Percentiles rank a stretch among this genome's conserved stretches.
Conservation (phyloP, 2,888 invertebrate genomes). For the Polymixis flavicincta region DNA sequence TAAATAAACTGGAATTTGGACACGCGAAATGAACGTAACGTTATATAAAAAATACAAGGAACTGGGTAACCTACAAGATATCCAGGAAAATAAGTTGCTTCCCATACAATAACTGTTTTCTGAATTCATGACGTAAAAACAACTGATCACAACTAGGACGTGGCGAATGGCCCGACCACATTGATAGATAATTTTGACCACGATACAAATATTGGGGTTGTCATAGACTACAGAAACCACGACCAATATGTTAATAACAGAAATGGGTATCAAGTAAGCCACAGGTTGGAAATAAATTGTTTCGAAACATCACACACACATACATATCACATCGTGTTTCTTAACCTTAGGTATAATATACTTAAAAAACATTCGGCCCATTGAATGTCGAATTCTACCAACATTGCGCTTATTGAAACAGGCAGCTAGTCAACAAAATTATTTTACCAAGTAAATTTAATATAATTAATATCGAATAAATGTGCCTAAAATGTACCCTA, state of each 20-base stretch:
- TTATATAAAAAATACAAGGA: background rate
- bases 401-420: background rate
- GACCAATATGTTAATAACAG: slow-evolving; percentile 17
- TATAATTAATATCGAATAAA: too few relatives aligned
- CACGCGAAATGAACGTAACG: background rate
- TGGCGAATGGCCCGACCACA: slow-evolving; percentile 10
- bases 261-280: background rate
- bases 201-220: slow-evolving; percentile 5
- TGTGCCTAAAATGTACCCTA: too few relatives aligned
- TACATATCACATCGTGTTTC: too few relatives aligned
- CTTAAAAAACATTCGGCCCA: background rate
- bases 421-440: background rate
- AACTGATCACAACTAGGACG: background rate
- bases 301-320: background rate
- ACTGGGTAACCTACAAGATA: background rate
- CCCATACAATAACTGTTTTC: background rate
- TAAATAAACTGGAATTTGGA: background rate
- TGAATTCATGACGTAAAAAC: slow-evolving; percentile 3
- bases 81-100: background rate
- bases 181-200: slow-evolving; percentile 23
- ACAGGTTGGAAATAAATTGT: background rate
- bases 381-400: background rate
- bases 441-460: background rate
- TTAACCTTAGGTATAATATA: background rate
- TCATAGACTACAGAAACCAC: background rate